Conservation (phyloP, 2,888 invertebrate genomes). For the Amblyjoppa fuscipennis region DNA sequence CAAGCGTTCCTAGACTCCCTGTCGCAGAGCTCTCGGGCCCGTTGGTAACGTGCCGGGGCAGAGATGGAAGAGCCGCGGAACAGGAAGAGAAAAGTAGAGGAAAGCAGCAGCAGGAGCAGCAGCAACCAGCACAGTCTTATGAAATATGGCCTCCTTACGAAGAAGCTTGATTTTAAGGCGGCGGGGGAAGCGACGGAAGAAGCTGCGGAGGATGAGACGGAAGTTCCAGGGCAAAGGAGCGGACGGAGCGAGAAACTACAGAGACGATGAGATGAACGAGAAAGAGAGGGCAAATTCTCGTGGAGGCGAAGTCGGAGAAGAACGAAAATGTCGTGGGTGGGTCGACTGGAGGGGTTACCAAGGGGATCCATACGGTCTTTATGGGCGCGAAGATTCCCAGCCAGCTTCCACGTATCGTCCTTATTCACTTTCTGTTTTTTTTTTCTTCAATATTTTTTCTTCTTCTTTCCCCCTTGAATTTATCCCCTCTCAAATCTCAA, state of each 20-base stretch:
- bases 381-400: conserved; percentile 50
- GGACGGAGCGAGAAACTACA: conserved; percentile 58
- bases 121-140: conserved; percentile 77
- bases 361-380: conserved; percentile 56
- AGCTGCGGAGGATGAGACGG: conserved; percentile 24
- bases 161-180: conserved; percentile 75
- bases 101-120: conserved; percentile 60
- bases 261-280: conserved; percentile 6
- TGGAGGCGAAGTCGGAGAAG: conserved; percentile 41
- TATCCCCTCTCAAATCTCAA: not conserved
- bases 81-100: conserved; percentile 63
- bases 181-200: conserved; percentile 30
- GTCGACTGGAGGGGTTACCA: conserved; percentile 52
- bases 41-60: conserved; percentile 55
- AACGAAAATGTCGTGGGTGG: conserved; percentile 57
- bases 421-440: not conserved
- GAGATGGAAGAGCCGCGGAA: conserved; percentile 50
- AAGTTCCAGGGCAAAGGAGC: conserved; percentile 62
- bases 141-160: conserved; percentile 84
- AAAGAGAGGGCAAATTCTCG: conserved; percentile 25
- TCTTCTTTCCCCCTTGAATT: not conserved
- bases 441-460: conserved; percentile 8
- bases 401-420: conserved; percentile 43
- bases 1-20: conserved; percentile 82
- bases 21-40: conserved; percentile 45